Evolutionary conservation across 2,113 vertebrate species (phyloP).

Genomic region (Oryzias celebensis): DNA sequence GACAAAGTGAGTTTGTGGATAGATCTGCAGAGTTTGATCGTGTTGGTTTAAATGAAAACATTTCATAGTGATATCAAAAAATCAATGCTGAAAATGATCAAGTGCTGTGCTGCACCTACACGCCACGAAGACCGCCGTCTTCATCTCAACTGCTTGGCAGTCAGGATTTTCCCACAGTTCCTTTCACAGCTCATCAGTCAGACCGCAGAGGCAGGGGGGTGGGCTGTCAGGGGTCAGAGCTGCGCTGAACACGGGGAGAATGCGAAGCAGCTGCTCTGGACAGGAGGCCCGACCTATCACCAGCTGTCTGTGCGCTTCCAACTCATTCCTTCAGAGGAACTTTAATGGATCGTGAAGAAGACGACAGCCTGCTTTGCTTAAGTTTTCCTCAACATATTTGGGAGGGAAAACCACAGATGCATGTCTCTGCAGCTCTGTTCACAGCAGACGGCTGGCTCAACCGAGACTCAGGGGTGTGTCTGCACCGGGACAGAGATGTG

Average conservation of each 20-base stretch:
- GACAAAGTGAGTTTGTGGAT: too few relatives aligned
- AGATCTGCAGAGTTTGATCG: too few relatives aligned
- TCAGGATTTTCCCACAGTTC: conserved; percentile 59
- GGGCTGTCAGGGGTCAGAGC: conserved; percentile 59
- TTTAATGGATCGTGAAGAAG: background rate
- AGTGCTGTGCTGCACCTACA: conserved; percentile 60
- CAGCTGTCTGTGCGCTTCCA: conserved; percentile 20
- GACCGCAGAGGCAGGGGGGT: conserved; percentile 42
- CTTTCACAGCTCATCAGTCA: conserved; percentile 66
- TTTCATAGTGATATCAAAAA: conserved; percentile 23
- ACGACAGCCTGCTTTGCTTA: background rate
- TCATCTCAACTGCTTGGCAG: conserved; percentile 59
- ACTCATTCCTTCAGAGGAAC: too few relatives aligned
- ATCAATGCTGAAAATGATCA: conserved; percentile 31
- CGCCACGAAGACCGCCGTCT: conserved; percentile 50
- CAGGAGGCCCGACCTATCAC: conserved; percentile 31
- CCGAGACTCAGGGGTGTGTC: too few relatives aligned
- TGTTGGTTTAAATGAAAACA: too few relatives aligned
- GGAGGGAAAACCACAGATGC: too few relatives aligned
- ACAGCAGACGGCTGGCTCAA: too few relatives aligned
- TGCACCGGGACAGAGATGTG: too few relatives aligned
- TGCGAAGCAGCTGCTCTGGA: conserved; percentile 67
- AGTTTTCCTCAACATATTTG: too few relatives aligned
- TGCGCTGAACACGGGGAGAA: conserved; percentile 55
- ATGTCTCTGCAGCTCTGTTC: too few relatives aligned